These are phyloP conservation scores for Mionectes olivaceus DNA, from an alignment of 2,797 vertebrate species.

Conservation along the genomic window DNA sequence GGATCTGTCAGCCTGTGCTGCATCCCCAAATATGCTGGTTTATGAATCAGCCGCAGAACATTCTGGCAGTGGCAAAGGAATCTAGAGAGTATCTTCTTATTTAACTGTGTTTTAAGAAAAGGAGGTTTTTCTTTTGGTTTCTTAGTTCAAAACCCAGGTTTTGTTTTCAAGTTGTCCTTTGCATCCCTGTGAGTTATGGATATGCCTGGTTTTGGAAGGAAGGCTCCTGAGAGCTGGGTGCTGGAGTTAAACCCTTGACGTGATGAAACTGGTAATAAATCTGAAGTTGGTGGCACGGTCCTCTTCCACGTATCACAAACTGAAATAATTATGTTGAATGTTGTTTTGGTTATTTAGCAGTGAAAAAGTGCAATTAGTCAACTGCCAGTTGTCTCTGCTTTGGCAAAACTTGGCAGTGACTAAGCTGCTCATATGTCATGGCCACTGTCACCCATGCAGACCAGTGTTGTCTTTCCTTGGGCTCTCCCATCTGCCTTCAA, in stretches of 20 bases:
- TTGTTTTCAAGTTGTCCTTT: not conserved
- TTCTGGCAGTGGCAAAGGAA: not conserved
- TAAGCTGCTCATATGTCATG: not conserved
- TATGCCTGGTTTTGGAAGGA: not conserved
- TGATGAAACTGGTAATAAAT: not conserved
- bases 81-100: not conserved
- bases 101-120: not conserved
- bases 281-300: not conserved
- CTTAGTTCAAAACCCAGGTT: not conserved
- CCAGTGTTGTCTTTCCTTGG: not conserved
- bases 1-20: not conserved
- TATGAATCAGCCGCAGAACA: not conserved
- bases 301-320: not conserved
- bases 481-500: not conserved
- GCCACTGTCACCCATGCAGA: accelerated
- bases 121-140: not conserved
- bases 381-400: not conserved
- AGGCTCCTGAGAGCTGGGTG: not conserved
- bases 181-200: not conserved
- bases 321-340: not conserved
- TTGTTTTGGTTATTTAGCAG: not conserved
- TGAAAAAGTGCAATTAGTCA: not conserved
- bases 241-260: not conserved
- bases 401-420: not conserved
- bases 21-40: not conserved